A percentile compares a stretch with the other conserved stretches of the same genome.
phyloP scores from a whole-genome alignment of 2,797 vertebrate species.

The Manis pentadactyla region DNA sequence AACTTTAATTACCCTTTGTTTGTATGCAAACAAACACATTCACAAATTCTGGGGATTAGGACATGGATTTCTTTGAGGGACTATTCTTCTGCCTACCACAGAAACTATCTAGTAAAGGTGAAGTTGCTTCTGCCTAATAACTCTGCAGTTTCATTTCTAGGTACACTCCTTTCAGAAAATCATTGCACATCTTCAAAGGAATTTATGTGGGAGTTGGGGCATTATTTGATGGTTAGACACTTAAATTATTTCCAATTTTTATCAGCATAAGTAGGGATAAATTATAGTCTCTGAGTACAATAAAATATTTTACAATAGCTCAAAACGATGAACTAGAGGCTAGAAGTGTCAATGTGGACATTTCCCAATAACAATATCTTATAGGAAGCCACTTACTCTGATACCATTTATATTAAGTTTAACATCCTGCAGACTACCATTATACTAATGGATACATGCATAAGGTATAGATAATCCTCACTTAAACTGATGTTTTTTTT shows the following conservation, averaged over 20 bases:
- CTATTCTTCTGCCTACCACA: not conserved
- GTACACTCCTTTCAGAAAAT: not conserved
- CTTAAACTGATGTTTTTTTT: not conserved
- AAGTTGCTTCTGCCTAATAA: not conserved
- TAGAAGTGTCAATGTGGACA: not conserved
- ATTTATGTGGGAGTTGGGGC: not conserved
- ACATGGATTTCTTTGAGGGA: not conserved
- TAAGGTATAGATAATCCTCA: not conserved
- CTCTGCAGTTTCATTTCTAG: not conserved
- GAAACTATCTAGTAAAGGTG: not conserved
- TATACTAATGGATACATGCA: not conserved
- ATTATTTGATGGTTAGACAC: not conserved
- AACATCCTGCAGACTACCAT: not conserved
- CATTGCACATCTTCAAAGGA: not conserved
- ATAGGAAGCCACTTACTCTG: not conserved
- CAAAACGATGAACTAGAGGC: not conserved
- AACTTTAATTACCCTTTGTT: not conserved
- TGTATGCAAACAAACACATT: not conserved
- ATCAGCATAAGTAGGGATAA: not conserved
- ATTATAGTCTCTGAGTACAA: not conserved
- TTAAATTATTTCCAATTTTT: no score
- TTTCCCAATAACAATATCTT: not conserved
- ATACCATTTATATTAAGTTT: not conserved
- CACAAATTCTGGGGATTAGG: not conserved
- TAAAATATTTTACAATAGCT: not conserved